phyloP scores from a whole-genome alignment of 2,113 vertebrate genomes.

The Acrocephalus kingi region DNA sequence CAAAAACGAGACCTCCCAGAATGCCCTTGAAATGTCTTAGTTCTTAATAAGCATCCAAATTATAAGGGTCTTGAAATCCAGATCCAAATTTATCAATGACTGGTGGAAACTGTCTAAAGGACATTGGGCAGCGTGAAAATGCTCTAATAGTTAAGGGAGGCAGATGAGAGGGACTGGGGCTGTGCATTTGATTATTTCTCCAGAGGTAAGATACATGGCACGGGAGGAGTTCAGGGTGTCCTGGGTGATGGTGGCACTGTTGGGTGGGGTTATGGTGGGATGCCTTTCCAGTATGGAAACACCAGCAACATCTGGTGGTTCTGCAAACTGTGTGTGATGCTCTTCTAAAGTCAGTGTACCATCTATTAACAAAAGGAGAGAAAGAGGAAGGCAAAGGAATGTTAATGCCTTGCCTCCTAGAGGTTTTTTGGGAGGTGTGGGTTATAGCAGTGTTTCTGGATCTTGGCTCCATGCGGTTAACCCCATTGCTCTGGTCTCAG shows the following conservation, averaged over 20 bases:
- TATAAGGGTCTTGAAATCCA: not conserved
- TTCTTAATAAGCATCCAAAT: not conserved
- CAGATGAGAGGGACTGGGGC: not conserved
- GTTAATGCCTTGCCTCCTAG: not conserved
- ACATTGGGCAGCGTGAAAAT: not conserved
- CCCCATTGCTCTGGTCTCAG: not conserved
- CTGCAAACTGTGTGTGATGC: not conserved
- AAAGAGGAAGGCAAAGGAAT: not conserved
- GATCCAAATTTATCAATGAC: not conserved
- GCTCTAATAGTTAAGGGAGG: not conserved
- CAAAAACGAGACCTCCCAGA: not conserved
- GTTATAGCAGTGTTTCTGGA: not conserved
- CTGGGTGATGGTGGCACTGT: fast-evolving
- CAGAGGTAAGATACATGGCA: not conserved
- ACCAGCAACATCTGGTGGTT: not conserved
- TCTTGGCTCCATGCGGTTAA: not conserved
- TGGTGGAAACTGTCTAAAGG: not conserved
- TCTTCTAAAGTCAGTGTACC: not conserved
- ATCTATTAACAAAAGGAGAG: not conserved
- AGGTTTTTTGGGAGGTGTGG: not conserved
- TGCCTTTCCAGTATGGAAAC: not conserved
- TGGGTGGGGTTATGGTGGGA: fast-evolving
- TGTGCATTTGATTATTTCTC: not conserved
- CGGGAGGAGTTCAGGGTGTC: not conserved
- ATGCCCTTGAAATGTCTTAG: not conserved